Base-by-base conservation (phyloP, 53 echinoderm and acorn worm genomes). In the Henricia sp. region DNA sequence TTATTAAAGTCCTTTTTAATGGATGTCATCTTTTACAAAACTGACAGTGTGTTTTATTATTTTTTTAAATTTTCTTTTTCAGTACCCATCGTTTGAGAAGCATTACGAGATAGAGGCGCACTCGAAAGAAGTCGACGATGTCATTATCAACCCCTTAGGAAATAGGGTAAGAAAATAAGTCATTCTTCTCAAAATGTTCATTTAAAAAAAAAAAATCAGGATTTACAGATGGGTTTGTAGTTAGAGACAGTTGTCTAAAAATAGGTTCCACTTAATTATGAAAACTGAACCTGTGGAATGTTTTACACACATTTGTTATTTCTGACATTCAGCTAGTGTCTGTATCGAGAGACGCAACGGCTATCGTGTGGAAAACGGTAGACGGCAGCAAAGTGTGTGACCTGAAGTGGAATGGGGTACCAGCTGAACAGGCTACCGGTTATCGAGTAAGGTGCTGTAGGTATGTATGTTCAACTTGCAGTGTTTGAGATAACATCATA, bases 131-230 rank as follows among this genome's bases (percentile, higher is more conserved):
- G 88, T 96, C 19, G 96, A 96, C 60, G 96, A 96, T 38, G 33
- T 96, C 44, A 93, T 93, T 40, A 85, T 96, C 26, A 96, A 89
- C 85, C 96, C 96, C 26, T 65, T 93, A 21, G 96, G 96, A 46
- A 93, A 94, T 73, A 86, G 85, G 85, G 96, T 96, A 19, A 91
- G 93, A 58, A n/a, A n/a, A 2, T 21, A 28, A 50, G 30, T 14
- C 21, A 12, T 21, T 59, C 21, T 21, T 59, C 21, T 59, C 27
- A 59, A n/a, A n/a, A n/a, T n/a, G n/a, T n/a, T n/a, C n/a, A n/a
- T n/a, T n/a, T n/a, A n/a, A n/a, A 14, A 35, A 29, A 14, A 5
- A 66, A 37, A 35, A 29, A 55, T 46, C 14, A 46, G 14, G 14
- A 46, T 10, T 14, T 14, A 8, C 48, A 46, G 8, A 46, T 46